phyloP scores from a whole-genome alignment of 2,113 vertebrate species.

The Cryptoleucopteryx plumbea region DNA sequence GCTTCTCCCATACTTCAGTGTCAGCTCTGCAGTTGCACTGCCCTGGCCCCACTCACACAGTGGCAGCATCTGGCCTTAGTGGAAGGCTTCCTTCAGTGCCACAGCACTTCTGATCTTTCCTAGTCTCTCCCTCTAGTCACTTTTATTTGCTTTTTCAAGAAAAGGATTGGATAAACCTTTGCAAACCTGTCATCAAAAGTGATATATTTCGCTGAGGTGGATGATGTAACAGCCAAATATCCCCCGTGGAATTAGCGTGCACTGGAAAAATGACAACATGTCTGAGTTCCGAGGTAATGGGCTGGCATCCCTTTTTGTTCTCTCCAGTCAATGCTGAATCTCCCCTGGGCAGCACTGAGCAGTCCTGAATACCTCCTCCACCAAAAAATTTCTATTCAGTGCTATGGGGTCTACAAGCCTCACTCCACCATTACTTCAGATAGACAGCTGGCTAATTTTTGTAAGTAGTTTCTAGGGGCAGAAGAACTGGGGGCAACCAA shows the following conservation, averaged over 20 bases:
- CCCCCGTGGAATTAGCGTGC: not conserved
- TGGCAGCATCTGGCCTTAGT: not conserved
- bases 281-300: not conserved
- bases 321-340: not conserved
- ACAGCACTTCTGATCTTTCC: not conserved
- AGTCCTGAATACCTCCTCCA: not conserved
- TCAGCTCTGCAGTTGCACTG: not conserved
- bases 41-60: not conserved
- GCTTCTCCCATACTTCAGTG: not conserved
- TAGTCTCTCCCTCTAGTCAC: not conserved
- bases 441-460: not conserved
- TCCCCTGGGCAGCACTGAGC: not conserved
- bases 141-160: not conserved
- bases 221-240: not conserved
- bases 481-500: not conserved
- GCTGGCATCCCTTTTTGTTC: accelerated
- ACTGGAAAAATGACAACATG: not conserved
- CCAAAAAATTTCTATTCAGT: not conserved
- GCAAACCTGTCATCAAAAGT: not conserved
- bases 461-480: not conserved
- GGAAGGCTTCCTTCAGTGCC: not conserved
- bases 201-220: not conserved
- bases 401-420: not conserved
- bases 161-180: not conserved
- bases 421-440: not conserved